Base-by-base conservation (phyloP, 2,888 invertebrate species). In the Pomacea canaliculata region DNA sequence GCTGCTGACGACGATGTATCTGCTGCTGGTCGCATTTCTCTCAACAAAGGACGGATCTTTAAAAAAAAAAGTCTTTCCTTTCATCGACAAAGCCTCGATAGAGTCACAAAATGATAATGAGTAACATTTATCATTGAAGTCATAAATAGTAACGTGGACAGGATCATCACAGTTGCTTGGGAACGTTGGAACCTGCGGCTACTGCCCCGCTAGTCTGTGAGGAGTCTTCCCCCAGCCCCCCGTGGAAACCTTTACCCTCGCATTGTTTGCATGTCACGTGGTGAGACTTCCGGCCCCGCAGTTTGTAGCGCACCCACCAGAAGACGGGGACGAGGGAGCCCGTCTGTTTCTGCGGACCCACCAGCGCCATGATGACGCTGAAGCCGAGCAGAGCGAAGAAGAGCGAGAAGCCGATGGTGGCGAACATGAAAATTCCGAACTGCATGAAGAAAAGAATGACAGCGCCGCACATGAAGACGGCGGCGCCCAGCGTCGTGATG, bases 361-460 rank as follows among this genome's bases (percentile, higher is more conserved):
- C 19, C 0, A 87, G 66, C 0, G 80, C 82, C 81, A 87, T 77
- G 10, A 85, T 0, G 18, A 85, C 82, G 1, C 85, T 76, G 73
- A 87, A 87, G 59, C 83, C 76, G 8, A 81, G 81, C 49, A 89
- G 73, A 1, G 88, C 83, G 78, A 82, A 88, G 5, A 86, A 19
- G 60, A 88, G 56, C 4, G 89, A 88, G 75, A 88, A 89, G 18
- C 84, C 85, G n/a, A 88, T 88, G 37, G 87, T 88, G 65, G 83
- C 80, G 72, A 88, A 84, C 81, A 89, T 83, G 77, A 88, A 88
- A 8, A 86, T 83, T 7, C 87, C 89, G 79, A 89, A 89, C 79
- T 87, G 68, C 65, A 87, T 80, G 73, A 89, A 86, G 76, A 89
- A 89, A 76, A 82, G 79, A 73, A 89, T 87, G 73, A 87, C 80